A percentile compares a stretch with the other conserved stretches of the same genome.
Conservation (phyloP, 2,797 vertebrate species). For the Melopsittacus undulatus region DNA sequence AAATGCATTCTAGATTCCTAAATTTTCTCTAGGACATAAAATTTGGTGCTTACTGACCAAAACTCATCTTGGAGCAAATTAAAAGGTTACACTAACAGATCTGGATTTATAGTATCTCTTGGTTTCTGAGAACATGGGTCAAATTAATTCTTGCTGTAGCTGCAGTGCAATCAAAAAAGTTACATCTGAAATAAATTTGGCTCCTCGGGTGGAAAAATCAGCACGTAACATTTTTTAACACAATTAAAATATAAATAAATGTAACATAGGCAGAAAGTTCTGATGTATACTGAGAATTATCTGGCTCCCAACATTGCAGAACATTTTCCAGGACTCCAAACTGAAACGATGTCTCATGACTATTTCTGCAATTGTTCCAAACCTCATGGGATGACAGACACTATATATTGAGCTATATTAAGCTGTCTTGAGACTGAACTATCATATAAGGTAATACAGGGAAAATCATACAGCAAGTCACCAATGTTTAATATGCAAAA, state of each 20-base stretch:
- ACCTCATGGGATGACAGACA: background rate
- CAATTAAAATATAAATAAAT: constrained; percentile 49
- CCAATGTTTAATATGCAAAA: background rate
- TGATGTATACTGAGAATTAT: constrained; percentile 23
- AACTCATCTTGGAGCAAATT: background rate
- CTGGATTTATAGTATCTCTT: background rate
- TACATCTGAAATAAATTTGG: constrained; percentile 51
- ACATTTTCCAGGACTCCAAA: constrained; percentile 22
- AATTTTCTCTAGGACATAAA: background rate
- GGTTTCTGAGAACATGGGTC: background rate
- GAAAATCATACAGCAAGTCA: background rate
- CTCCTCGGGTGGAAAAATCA: background rate
- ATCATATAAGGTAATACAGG: background rate
- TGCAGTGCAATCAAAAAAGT: constrained; percentile 32
- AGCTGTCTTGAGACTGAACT: background rate
- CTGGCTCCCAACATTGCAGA: background rate
- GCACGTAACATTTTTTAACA: background rate
- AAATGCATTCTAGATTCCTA: background rate
- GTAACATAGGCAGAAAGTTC: background rate
- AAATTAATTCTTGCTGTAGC: constrained; percentile 26
- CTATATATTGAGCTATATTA: background rate
- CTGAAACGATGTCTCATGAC: background rate
- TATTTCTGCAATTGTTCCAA: background rate
- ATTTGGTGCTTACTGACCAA: background rate
- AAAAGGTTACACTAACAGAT: background rate